Conservation (phyloP, 2,888 invertebrate genomes). For the Eupithecia subumbrata region DNA sequence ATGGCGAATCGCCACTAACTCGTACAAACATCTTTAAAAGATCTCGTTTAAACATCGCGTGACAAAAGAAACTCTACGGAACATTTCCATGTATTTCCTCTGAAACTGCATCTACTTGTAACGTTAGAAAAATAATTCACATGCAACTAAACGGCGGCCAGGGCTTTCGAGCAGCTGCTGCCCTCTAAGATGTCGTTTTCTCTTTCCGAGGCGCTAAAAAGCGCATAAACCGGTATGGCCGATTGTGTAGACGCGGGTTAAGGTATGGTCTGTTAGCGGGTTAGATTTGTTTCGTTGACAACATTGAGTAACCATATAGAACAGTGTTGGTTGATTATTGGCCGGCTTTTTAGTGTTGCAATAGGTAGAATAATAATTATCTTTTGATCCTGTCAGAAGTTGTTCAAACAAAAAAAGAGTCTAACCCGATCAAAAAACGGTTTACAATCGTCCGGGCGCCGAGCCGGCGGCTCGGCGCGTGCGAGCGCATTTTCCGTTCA, state of each 20-base stretch:
- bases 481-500: no score
- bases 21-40: neutral
- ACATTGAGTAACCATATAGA: neutral
- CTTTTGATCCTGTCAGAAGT: no score
- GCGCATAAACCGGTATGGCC: conserved; percentile 74
- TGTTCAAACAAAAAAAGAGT: no score
- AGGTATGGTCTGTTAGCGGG: conserved; percentile 43
- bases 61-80: conserved; percentile 18
- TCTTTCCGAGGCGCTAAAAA: conserved; percentile 75
- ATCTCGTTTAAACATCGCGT: conserved; percentile 4
- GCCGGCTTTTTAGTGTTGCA: no score
- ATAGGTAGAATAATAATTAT: no score
- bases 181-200: conserved; percentile 63
- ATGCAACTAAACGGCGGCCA: conserved; percentile 40
- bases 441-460: no score
- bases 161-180: conserved; percentile 57
- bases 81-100: conserved; percentile 29
- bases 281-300: neutral
- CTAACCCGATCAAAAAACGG: no score
- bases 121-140: conserved; percentile 42
- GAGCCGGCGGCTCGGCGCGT: no score
- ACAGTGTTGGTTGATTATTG: neutral
- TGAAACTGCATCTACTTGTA: conserved; percentile 31
- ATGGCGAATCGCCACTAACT: no score
- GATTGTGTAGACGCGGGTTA: conserved; percentile 58